These are phyloP conservation scores for Galerucella nymphaeae DNA, from an alignment of 2,888 invertebrate genomes.

Conservation along the genomic window DNA sequence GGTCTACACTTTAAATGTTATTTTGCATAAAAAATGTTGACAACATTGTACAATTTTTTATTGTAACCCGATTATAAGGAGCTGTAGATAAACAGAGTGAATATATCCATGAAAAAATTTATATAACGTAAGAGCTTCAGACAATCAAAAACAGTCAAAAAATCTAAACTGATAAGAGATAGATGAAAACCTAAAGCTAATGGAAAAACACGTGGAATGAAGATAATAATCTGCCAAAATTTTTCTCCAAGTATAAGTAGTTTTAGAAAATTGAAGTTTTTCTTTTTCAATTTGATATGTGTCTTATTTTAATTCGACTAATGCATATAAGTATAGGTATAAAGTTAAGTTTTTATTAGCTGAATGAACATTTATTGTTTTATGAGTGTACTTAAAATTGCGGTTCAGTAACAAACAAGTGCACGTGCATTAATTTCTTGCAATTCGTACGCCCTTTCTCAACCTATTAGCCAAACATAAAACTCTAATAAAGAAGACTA, in stretches of 20 bases:
- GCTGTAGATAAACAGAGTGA: neutral
- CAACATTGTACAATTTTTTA: constrained; percentile 4
- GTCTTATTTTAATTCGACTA: neutral
- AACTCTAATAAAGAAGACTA: constrained; percentile 41
- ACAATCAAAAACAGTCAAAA: no score
- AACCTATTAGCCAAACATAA: constrained; percentile 34
- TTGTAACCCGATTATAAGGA: neutral
- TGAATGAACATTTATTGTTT: neutral
- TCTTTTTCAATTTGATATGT: neutral
- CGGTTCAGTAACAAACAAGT: constrained; percentile 21
- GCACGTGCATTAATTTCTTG: constrained; percentile 25
- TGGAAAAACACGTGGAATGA: no score
- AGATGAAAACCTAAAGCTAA: no score
- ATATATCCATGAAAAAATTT: neutral
- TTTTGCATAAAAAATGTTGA: constrained; percentile 10
- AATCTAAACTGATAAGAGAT: no score
- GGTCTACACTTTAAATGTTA: constrained; percentile 9
- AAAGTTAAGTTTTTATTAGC: neutral
- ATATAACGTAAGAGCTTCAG: no score
- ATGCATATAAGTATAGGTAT: neutral
- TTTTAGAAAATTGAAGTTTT: neutral
- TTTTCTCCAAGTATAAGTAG: no score
- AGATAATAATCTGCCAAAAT: no score
- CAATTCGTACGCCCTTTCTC: constrained; percentile 24
- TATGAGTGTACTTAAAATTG: constrained; percentile 1